phyloP scores from a whole-genome alignment of 2,888 invertebrate species.

The Yponomeuta evonymella region DNA sequence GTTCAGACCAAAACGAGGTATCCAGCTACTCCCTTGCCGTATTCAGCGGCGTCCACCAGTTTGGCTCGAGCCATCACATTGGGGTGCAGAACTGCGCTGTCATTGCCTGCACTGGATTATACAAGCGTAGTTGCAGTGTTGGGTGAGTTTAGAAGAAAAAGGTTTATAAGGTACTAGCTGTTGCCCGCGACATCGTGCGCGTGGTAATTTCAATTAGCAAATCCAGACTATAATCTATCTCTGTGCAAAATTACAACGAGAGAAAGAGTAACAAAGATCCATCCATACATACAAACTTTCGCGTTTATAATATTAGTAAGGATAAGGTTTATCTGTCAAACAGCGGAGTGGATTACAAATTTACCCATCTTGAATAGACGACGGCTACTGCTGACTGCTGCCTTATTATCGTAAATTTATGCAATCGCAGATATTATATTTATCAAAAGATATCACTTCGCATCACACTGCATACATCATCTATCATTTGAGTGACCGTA shows the following conservation, averaged over 20 bases:
- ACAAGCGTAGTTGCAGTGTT: constrained; percentile 38
- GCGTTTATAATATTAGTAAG: neutral
- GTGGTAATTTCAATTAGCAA: no score
- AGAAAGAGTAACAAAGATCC: no score
- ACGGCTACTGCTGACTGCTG: neutral
- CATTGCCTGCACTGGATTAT: constrained; percentile 40
- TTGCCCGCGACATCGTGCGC: no score
- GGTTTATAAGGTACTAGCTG: no score
- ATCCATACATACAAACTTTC: no score
- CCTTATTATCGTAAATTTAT: neutral
- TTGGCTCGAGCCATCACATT: constrained; percentile 33
- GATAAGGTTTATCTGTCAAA: no score
- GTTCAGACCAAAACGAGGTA: constrained; percentile 25
- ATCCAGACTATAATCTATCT: no score
- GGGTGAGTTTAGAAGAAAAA: constrained; percentile 34
- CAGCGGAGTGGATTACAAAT: neutral
- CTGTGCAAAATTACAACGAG: no score
- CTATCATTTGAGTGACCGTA: no score
- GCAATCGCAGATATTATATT: neutral
- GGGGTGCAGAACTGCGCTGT: constrained; percentile 45
- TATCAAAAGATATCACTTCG: neutral
- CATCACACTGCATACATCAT: neutral
- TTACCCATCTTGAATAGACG: neutral
- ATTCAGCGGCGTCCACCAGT: constrained; percentile 39
- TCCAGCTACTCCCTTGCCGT: constrained; percentile 41